phyloP scores from a whole-genome alignment of 2,797 vertebrate genomes.

The Spinus pinus region DNA sequence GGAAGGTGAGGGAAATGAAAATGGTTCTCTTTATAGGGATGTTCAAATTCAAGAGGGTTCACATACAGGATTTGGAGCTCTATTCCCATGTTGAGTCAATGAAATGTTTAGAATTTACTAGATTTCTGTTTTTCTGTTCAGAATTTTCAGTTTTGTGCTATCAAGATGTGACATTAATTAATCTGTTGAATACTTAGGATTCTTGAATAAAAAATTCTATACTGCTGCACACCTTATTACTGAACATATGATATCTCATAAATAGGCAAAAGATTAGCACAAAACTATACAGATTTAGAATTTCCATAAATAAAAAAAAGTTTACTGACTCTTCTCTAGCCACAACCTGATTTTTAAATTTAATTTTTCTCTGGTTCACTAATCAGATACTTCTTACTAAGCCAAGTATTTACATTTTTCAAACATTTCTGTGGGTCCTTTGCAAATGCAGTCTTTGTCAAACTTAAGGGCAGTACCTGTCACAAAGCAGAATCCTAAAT shows the following conservation, averaged over 20 bases:
- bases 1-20: not conserved
- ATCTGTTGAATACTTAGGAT: not conserved
- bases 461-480: not conserved
- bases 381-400: not conserved
- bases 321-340: not conserved
- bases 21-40: not conserved
- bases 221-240: not conserved
- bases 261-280: not conserved
- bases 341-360: not conserved
- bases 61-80: not conserved
- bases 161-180: not conserved
- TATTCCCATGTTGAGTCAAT: not conserved
- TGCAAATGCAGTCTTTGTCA: not conserved
- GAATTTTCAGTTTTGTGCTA: not conserved
- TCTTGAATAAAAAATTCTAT: not conserved
- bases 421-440: not conserved
- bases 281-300: too few relatives aligned
- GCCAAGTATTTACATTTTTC: not conserved
- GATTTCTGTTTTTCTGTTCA: not conserved
- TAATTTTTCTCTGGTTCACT: not conserved
- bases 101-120: not conserved
- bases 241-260: not conserved
- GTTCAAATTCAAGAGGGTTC: not conserved
- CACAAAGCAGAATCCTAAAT: not conserved
- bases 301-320: not conserved